Evolutionary conservation across 2,113 vertebrate genomes (phyloP).

Genomic region (Caranx melampygus): DNA sequence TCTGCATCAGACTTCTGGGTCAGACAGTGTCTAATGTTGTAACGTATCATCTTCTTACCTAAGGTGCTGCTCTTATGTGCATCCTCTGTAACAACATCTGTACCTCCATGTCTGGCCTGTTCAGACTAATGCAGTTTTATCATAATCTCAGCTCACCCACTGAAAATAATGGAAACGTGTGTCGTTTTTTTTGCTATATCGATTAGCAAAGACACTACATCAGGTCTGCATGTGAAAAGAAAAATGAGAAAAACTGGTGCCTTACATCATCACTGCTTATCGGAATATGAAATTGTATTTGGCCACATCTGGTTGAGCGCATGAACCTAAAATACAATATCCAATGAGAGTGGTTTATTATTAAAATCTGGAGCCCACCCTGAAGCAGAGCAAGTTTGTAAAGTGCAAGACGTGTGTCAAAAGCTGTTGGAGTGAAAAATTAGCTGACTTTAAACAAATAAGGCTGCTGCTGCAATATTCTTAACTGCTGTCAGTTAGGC

Average conservation of each 20-base stretch:
- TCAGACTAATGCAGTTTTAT: not conserved
- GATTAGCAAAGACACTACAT: not conserved
- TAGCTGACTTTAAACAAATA: slow-evolving; percentile 47
- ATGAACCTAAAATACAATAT: not conserved
- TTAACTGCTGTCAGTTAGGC: slow-evolving; percentile 37
- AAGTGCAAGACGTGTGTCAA: slow-evolving; percentile 27
- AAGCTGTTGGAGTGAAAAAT: slow-evolving; percentile 45
- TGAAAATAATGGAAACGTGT: not conserved
- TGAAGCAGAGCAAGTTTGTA: slow-evolving; percentile 19
- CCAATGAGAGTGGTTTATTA: slow-evolving; percentile 5
- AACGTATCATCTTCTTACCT: not conserved
- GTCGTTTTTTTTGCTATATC: not conserved
- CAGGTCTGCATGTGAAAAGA: not conserved
- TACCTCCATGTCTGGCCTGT: not conserved
- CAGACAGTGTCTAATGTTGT: too few relatives aligned
- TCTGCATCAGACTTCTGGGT: too few relatives aligned
- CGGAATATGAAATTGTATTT: slow-evolving; percentile 1
- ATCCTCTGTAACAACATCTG: not conserved
- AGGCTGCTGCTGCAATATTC: slow-evolving; percentile 24
- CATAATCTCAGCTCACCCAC: not conserved
- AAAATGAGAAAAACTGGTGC: not conserved
- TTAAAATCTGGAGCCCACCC: not conserved
- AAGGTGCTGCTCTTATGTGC: not conserved
- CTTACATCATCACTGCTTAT: not conserved
- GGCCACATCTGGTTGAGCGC: slow-evolving; percentile 7